phyloP scores from a whole-genome alignment of 1,140 invertebrate genomes.

The Drosophila auraria region DNA sequence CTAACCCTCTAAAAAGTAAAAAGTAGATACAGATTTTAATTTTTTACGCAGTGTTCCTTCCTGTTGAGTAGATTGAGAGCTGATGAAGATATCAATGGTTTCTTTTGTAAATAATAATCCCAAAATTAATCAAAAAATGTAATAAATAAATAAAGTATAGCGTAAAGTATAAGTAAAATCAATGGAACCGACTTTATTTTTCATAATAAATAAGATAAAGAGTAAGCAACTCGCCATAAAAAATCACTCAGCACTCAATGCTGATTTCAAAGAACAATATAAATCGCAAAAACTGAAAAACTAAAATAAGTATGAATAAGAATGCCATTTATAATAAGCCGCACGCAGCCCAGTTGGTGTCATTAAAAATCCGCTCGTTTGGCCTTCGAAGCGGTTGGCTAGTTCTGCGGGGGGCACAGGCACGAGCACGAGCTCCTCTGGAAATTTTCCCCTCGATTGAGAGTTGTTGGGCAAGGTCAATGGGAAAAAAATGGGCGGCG shows the following conservation, averaged over 20 bases:
- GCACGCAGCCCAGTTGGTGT: conserved; percentile 5
- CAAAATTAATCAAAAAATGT: no score
- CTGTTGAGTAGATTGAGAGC: no score
- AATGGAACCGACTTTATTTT: not conserved
- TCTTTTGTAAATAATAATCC: no score
- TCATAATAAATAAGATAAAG: not conserved
- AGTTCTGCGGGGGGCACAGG: conserved; percentile 1
- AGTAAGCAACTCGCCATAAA: not conserved
- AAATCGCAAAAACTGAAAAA: conserved; percentile 10
- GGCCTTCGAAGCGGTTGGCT: conserved; percentile 40
- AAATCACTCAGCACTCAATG: not conserved
- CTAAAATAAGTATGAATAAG: conserved; percentile 14
- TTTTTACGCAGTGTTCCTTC: no score
- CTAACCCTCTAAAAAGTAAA: no score
- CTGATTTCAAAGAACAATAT: not conserved
- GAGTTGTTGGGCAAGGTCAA: conserved; percentile 45
- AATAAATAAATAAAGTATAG: no score
- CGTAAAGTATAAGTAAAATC: not conserved
- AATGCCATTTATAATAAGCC: conserved; percentile 37
- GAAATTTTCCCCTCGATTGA: conserved; percentile 3
- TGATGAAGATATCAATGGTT: no score
- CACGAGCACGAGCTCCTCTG: not conserved
- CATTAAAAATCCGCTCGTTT: conserved; percentile 29
- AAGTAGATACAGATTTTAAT: no score
- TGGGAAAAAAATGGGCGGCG: conserved; percentile 23